Evolutionary conservation across 2,888 invertebrate genomes (phyloP).

Genomic region (Cyclophora punctaria): DNA sequence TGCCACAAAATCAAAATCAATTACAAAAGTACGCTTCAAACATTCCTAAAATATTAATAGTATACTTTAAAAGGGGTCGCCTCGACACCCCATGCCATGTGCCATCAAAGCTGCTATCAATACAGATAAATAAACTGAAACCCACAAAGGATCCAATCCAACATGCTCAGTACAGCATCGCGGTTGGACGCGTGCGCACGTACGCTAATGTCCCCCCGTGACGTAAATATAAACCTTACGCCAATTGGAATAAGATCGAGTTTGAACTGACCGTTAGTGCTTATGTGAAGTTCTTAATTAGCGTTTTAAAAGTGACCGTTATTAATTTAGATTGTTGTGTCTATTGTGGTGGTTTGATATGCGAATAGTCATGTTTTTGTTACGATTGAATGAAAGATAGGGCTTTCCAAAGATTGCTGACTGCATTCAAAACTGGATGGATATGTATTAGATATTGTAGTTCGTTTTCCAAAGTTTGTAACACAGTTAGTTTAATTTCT

Average conservation of each 20-base stretch:
- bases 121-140: conserved; percentile 23
- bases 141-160: conserved; percentile 24
- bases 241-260: conserved; percentile 8
- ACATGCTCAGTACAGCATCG: conserved; percentile 34
- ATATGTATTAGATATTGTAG: too few relatives aligned
- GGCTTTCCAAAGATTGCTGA: too few relatives aligned
- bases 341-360: too few relatives aligned
- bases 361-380: too few relatives aligned
- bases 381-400: too few relatives aligned
- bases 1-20: too few relatives aligned
- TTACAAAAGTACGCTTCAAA: too few relatives aligned
- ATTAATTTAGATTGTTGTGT: conserved; percentile 27
- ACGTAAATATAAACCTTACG: conserved; percentile 3
- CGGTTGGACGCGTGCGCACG: conserved; percentile 27
- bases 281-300: conserved; percentile 16
- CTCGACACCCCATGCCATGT: conserved; percentile 1
- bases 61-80: conserved; percentile 5
- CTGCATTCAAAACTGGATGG: too few relatives aligned
- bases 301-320: conserved; percentile 30
- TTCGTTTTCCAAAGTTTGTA: too few relatives aligned
- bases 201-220: conserved; percentile 23
- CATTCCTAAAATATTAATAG: too few relatives aligned
- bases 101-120: conserved; percentile 18
- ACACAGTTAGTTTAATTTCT: too few relatives aligned
- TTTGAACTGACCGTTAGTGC: conserved; percentile 13